Evolutionary conservation across 1,140 invertebrate genomes (phyloP).

Genomic region (Antheraea mylitta): DNA sequence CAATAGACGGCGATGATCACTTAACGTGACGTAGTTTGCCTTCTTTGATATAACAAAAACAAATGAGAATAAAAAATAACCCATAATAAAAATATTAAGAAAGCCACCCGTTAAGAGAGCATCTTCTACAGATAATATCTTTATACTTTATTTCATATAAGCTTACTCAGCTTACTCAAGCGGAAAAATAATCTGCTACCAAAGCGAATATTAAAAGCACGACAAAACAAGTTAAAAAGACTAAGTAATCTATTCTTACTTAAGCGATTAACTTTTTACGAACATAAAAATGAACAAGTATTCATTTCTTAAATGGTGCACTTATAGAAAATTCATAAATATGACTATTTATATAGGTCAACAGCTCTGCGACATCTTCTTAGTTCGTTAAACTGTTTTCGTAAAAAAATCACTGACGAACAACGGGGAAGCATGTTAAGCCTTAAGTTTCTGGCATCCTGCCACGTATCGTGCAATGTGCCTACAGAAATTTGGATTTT

Average conservation of each 20-base stretch:
- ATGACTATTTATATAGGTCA: constrained; percentile 63
- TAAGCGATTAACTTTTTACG: constrained; percentile 22
- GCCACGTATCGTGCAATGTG: constrained; percentile 60
- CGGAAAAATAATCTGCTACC: constrained; percentile 8
- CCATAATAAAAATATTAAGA: too few species aligned
- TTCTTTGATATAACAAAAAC: too few species aligned
- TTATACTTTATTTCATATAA: constrained; percentile 2
- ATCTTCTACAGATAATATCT: neutral
- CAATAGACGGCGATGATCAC: too few species aligned
- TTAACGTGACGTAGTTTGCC: too few species aligned
- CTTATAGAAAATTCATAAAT: constrained; percentile 47
- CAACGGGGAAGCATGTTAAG: constrained; percentile 57
- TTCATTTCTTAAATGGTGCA: constrained; percentile 36
- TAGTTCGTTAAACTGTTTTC: constrained; percentile 64
- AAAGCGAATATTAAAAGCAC: constrained; percentile 13
- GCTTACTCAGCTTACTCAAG: constrained; percentile 3
- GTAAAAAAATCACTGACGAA: constrained; percentile 66
- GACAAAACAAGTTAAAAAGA: constrained; percentile 6
- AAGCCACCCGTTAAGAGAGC: neutral
- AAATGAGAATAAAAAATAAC: too few species aligned
- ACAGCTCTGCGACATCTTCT: constrained; percentile 62
- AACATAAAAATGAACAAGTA: constrained; percentile 24
- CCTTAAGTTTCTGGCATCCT: constrained; percentile 56
- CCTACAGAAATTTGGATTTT: constrained; percentile 65
- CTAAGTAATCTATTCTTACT: constrained; percentile 16